Base-by-base conservation (phyloP, 2,888 invertebrate genomes). In the Polydrusus tereticollis region DNA sequence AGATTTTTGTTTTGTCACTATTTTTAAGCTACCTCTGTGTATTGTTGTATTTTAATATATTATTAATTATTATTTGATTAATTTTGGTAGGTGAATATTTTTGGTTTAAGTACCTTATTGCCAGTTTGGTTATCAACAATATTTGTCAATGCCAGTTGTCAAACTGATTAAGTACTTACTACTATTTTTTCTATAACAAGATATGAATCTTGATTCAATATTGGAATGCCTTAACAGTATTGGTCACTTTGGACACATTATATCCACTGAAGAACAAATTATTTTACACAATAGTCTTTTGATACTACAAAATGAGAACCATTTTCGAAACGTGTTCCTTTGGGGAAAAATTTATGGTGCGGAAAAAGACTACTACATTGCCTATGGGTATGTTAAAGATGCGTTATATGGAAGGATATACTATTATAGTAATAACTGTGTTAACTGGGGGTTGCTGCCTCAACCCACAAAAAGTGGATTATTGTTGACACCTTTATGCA, bases 321-420 rank as follows among this genome's bases (percentile, higher is more conserved):
- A 95, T 83, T 95, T 96, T 83, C 85, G 88, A 14, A 90, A 91
- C 82, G 89, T 94, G 63, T 95, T 91, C 81, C 94, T 96, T 81
- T 96, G 96, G 95, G 97, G 96, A 0, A 91, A 92, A 82, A 91
- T 97, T 62, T 89, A 90, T 76, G 96, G 94, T 0, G 86, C 90
- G 0, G 90, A 91, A 76, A 88, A 88, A 16, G 95, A 96, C 84
- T 97, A 97, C 83, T 94, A 92, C 81, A 89, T 97, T 73, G 93
- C 94, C 1, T 94, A 91, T 80, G 96, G 97, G 12, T 91, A 92
- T 76, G 86, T 87, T 18, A 90, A 88, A 74, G 94, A 97, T 83
- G 93, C 92, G 62, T 83, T 96, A 45, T 83, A 86, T 18, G 92
- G 92, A 68, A 90, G 90, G 80, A 91, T 90, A 76, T 95, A 90